Base-by-base conservation (phyloP, 2,888 invertebrate genomes). In the Drosophila histrio region DNA sequence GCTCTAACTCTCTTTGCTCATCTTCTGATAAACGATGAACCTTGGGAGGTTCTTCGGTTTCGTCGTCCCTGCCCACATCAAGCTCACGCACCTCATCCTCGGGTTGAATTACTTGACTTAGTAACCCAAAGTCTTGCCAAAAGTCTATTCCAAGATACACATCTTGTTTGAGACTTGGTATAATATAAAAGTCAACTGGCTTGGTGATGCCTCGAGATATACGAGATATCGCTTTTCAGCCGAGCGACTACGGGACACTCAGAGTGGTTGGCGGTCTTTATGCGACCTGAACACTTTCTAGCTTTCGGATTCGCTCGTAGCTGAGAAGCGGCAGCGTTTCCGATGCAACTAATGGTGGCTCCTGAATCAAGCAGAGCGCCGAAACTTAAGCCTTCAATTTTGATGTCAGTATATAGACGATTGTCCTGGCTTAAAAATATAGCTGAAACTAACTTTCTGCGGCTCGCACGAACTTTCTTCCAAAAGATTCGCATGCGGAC, bases 301-400 rank as follows among this genome's bases (percentile, higher is more conserved):
- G 26, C 2, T 7, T 22, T 15, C 2, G 32, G 9, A 9, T 36
- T 8, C 9, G 24, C 8, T n/a, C 11, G 8, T 11, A 49, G 13
- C 22, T 43, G 17, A 17, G 13, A 11, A 8, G 54, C 61, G 1
- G 34, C 49, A 13, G 15, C 4, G 7, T 36, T 34, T 19, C 47
- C 56, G 4, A 56, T 24, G 28, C 49, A 56, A 21, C 56, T 62
- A 15, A 56, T 28, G 6, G 43, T 49, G 9, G 54, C 62, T 13
- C 62, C 62, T 9, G 56, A 49, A 34, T 50, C 59, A 4, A 58
- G 34, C 13, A 34, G 34, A 5, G 34, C 34, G 7, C 13, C 15
- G 7, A 30, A 32, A 6, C 3, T 8, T 8, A 22, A 32, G 3
- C 44, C 44, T 43, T 52, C 44, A 0, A 60, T 15, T 2, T 21